Conservation (phyloP, 1,140 invertebrate species). For the Epicauta chinensis region DNA sequence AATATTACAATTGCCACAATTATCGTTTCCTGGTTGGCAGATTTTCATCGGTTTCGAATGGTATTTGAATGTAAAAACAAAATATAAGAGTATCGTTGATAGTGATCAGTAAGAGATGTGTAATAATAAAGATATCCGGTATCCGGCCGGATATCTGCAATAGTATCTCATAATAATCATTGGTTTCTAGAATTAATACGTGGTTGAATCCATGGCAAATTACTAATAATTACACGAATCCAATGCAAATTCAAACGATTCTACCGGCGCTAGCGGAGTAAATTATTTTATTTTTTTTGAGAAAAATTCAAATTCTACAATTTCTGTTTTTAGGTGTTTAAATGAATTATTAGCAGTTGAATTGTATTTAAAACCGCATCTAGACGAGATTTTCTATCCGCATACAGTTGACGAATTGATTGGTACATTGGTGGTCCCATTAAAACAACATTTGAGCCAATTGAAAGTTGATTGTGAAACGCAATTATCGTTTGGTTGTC, state of each 20-base stretch:
- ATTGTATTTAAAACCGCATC: constrained; percentile 46
- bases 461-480: constrained; percentile 48
- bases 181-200: constrained; percentile 52
- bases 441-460: constrained; percentile 46
- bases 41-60: constrained; percentile 52
- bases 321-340: constrained; percentile 43
- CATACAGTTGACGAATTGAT: constrained; percentile 52
- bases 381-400: constrained; percentile 48
- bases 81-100: constrained; percentile 48
- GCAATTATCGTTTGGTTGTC: constrained; percentile 38
- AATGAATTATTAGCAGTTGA: constrained; percentile 49
- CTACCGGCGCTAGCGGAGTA: constrained; percentile 46
- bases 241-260: constrained; percentile 57
- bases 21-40: constrained; percentile 56
- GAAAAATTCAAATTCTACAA: neutral
- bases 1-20: constrained; percentile 46
- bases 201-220: constrained; percentile 68
- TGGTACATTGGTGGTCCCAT: constrained; percentile 48
- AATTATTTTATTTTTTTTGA: neutral
- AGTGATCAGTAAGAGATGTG: constrained; percentile 61
- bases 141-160: neutral
- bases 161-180: constrained; percentile 1
- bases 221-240: constrained; percentile 56
- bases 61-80: constrained; percentile 51
- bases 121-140: neutral